Base-by-base conservation (phyloP, 1,140 invertebrate genomes). In the Procambarus clarkii region DNA sequence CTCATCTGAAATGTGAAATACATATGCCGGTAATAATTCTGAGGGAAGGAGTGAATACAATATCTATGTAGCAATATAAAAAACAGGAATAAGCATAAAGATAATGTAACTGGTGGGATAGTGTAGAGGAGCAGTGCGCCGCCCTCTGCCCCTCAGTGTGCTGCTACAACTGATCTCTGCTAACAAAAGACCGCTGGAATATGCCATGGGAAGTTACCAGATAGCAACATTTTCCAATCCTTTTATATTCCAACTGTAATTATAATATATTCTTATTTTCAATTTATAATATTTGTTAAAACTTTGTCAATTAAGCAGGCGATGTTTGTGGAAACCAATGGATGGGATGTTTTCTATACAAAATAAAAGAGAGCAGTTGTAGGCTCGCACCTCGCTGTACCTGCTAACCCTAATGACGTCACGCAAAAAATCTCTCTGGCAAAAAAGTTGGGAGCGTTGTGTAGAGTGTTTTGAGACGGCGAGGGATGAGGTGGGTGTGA, bases 181-280 rank as follows among this genome's bases (percentile, higher is more conserved):
- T n/a, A 81, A 81, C 79, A 81, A 81, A 81, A 81, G 79, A 81
- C 48, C 18, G 79, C 79, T 13, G 50, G 79, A 81, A 81, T 81
- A 81, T 54, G 79, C 79, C 79, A 81, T 81, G 48, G 34, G 34
- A 44, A 81, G 79, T 81, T 81, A 81, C 79, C 79, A 81, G 79
- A 81, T 81, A 81, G 79, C 69, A 74, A 74, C 21, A 24, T 74
- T 74, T 74, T 74, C n/a, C 24, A 74, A 15, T 34, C n/a, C 34
- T 74, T 74, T 74, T 74, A 74, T 74, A 34, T 34, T 2, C 8
- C 18, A 21, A 11, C 64, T 18, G 18, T 69, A 11, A 21, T 69
- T 69, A 11, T 18, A 69, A 69, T 18, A 21, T 48, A 21, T 48
- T 45, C 24, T 21, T 18, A 69, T 69, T 69, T 69, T 21, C 21